Evolutionary conservation across 2,888 invertebrate genomes (phyloP).

Genomic region (Torymus tubicola): DNA sequence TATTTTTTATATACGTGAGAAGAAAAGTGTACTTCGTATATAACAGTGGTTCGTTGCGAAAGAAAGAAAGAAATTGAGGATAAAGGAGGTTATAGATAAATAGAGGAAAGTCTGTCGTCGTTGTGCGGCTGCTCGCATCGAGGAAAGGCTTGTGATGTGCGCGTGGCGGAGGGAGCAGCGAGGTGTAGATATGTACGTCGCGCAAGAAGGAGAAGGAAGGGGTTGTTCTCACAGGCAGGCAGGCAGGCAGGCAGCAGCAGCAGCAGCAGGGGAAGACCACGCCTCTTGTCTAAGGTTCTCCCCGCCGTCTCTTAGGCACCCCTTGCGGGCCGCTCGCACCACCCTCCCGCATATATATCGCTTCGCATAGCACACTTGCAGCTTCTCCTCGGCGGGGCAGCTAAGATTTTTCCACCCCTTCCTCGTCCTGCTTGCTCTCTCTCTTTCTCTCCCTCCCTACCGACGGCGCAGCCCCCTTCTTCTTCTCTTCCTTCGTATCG

Average conservation of each 20-base stretch:
- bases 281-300: slow-evolving; percentile 72
- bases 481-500: slow-evolving; percentile 65
- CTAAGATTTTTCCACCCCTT: slow-evolving; percentile 70
- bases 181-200: neutral
- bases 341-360: too few relatives aligned
- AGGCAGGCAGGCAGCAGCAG: slow-evolving; percentile 65
- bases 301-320: slow-evolving; percentile 1
- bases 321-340: neutral
- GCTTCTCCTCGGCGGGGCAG: slow-evolving; percentile 60
- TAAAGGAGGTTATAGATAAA: too few relatives aligned
- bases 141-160: too few relatives aligned
- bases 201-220: neutral
- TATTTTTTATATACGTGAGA: too few relatives aligned
- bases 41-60: too few relatives aligned
- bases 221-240: neutral
- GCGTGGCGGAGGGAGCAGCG: too few relatives aligned
- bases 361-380: too few relatives aligned
- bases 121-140: too few relatives aligned
- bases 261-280: slow-evolving; percentile 70
- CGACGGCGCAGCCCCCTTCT: slow-evolving; percentile 65
- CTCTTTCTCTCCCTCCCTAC: slow-evolving; percentile 25
- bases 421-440: neutral
- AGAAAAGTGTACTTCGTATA: too few relatives aligned
- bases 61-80: too few relatives aligned
- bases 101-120: too few relatives aligned